Percentiles rank a stretch among this genome's conserved stretches.
Evolutionary conservation across 2,113 vertebrate genomes (phyloP).

Genomic region (Melanerpes formicivorus): DNA sequence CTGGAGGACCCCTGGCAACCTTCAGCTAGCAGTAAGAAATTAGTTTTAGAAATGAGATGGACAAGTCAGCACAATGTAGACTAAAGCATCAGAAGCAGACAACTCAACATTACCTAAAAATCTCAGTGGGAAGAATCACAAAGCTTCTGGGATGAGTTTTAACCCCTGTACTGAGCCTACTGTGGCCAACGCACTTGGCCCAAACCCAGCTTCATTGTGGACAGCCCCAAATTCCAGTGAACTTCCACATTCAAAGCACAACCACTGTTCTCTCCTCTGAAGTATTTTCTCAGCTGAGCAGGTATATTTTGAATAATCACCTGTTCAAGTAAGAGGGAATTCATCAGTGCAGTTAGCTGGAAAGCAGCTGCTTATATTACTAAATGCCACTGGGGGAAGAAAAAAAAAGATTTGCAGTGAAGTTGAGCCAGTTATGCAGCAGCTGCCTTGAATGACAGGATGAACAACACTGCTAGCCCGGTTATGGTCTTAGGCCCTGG

Average conservation of each 20-base stretch:
- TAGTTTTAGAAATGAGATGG: not conserved
- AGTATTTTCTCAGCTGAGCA: not conserved
- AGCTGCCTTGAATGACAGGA: not conserved
- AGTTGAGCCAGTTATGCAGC: not conserved
- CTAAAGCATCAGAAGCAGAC: not conserved
- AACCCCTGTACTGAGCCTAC: not conserved
- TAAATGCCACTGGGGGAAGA: not conserved
- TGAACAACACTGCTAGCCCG: not conserved
- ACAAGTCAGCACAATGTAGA: not conserved
- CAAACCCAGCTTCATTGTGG: not conserved
- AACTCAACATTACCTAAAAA: not conserved
- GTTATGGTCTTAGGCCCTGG: not conserved
- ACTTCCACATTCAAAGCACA: not conserved
- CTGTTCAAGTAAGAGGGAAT: not conserved
- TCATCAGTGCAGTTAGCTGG: not conserved
- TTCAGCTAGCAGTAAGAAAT: not conserved
- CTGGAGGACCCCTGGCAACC: not conserved
- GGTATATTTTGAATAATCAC: not conserved
- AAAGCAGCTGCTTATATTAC: not conserved
- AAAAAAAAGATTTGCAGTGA: not conserved
- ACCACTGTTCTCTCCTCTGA: not conserved
- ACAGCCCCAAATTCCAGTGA: not conserved
- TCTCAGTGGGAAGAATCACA: not conserved
- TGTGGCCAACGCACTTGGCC: accelerated
- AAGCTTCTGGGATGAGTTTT: not conserved